A percentile compares a stretch with the other conserved stretches of the same genome.
Conservation (phyloP, 2,113 vertebrate species). For the Dipodomys ordii region DNA sequence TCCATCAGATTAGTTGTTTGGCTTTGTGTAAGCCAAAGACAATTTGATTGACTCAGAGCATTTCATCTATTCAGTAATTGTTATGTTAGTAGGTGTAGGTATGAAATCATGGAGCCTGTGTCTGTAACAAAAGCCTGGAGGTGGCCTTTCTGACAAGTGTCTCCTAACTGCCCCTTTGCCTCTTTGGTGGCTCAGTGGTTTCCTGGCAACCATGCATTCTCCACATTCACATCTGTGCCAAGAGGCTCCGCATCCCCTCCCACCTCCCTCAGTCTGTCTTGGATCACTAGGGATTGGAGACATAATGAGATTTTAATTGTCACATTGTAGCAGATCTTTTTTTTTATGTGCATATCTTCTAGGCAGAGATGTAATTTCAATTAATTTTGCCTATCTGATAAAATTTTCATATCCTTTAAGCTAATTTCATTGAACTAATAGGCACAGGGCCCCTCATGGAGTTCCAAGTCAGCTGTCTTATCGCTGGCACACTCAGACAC, state of each 20-base stretch:
- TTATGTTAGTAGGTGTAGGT: neutral
- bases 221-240: neutral
- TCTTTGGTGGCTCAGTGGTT: constrained; percentile 65
- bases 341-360: constrained; percentile 78
- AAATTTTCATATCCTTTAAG: constrained; percentile 81
- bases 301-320: constrained; percentile 83
- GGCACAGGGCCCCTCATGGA: constrained; percentile 69
- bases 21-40: neutral
- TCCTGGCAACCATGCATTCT: constrained; percentile 71
- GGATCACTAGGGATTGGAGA: constrained; percentile 59
- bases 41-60: neutral
- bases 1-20: neutral
- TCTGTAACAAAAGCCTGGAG: neutral
- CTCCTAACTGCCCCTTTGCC: neutral
- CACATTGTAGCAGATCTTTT: constrained; percentile 60
- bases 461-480: constrained; percentile 77
- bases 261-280: constrained; percentile 11
- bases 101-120: neutral
- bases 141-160: neutral
- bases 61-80: neutral
- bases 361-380: constrained; percentile 86
- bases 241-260: neutral
- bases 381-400: constrained; percentile 88
- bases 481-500: constrained; percentile 70
- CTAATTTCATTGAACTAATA: constrained; percentile 86